These are phyloP conservation scores for Thereuonema tuberculata DNA, from an alignment of 1,140 invertebrate genomes.

Conservation along the genomic window DNA sequence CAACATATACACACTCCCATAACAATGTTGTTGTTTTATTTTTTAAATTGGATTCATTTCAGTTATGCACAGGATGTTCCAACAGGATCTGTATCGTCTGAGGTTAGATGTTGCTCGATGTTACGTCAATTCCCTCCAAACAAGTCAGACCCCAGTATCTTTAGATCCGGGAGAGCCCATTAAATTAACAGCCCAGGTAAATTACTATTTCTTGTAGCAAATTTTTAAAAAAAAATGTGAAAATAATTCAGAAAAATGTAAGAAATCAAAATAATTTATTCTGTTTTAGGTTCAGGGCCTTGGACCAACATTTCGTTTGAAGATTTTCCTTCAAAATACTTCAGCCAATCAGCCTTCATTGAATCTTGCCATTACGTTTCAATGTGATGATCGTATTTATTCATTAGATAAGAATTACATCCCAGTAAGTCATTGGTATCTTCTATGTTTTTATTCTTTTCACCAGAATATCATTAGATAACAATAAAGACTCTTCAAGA, in stretches of 20 bases:
- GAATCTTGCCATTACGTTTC: slow-evolving; percentile 53
- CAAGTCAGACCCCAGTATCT: slow-evolving; percentile 38
- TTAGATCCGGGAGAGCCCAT: slow-evolving; percentile 48
- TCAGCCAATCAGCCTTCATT: slow-evolving; percentile 39
- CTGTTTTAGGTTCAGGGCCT: slow-evolving; percentile 49
- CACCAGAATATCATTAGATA: too few species aligned
- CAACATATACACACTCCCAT: background rate
- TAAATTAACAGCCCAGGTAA: slow-evolving; percentile 56
- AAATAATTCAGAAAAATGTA: too few species aligned
- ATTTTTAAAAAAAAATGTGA: too few species aligned
- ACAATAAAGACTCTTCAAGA: too few species aligned
- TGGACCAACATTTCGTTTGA: slow-evolving; percentile 63
- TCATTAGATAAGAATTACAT: slow-evolving; percentile 43
- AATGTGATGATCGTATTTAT: slow-evolving; percentile 53
- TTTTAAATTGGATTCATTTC: too few species aligned
- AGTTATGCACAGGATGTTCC: slow-evolving; percentile 76
- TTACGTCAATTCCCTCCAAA: slow-evolving; percentile 55
- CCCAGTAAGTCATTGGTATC: slow-evolving; percentile 42
- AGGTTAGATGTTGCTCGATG: slow-evolving; percentile 57
- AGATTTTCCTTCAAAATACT: slow-evolving; percentile 60
- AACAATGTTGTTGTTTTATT: background rate
- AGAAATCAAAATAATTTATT: too few species aligned
- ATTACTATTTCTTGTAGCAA: too few species aligned
- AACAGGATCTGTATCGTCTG: slow-evolving; percentile 66
- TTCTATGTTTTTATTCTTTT: too few species aligned